These are phyloP conservation scores for Loriculus beryllinus DNA, from an alignment of 2,797 vertebrate species.

Conservation along the genomic window DNA sequence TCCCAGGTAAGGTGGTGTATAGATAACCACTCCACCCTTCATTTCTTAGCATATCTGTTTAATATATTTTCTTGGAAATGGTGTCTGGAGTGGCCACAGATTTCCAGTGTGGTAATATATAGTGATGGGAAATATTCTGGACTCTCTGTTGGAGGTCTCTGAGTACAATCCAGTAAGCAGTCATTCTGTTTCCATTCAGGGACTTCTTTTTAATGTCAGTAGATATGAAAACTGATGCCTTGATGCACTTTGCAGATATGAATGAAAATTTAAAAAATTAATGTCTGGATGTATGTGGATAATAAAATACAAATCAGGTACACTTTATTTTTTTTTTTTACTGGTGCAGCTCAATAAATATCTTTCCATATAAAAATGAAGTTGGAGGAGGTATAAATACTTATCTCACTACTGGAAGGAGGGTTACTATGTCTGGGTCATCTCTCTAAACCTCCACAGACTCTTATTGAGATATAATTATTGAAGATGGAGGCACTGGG, in stretches of 20 bases:
- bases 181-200: background rate
- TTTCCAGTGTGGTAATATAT: background rate
- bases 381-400: background rate
- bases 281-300: background rate
- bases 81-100: background rate
- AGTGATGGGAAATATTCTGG: accelerated
- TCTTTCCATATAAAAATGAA: background rate
- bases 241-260: background rate
- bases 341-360: background rate
- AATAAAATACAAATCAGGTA: background rate
- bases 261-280: background rate
- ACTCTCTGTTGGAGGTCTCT: background rate
- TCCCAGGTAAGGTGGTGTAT: background rate
- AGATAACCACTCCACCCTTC: background rate
- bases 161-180: background rate
- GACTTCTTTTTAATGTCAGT: background rate
- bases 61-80: background rate
- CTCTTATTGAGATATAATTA: background rate
- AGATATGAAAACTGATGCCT: background rate
- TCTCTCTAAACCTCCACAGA: background rate
- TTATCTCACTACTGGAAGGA: background rate
- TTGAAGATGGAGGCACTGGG: background rate
- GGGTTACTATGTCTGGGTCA: background rate
- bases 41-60: background rate
- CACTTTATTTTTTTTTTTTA: background rate